phyloP scores from a whole-genome alignment of 1,140 invertebrate genomes.

The Zaprionus capensis region DNA sequence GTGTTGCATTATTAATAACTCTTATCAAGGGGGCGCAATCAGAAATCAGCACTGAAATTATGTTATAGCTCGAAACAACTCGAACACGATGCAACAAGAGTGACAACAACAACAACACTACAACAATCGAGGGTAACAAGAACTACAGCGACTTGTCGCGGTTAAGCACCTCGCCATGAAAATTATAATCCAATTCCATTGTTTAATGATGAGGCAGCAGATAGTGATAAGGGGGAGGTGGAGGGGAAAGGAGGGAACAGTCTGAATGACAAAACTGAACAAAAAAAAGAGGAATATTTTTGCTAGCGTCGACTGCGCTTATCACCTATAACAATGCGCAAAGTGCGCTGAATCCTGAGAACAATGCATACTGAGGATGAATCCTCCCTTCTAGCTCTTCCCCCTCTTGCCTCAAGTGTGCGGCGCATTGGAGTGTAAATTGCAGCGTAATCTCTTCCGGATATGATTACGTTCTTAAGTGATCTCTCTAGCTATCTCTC shows the following conservation, averaged over 20 bases:
- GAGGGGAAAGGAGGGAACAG: slow-evolving; percentile 3
- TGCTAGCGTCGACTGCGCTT: slow-evolving; percentile 58
- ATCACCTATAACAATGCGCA: slow-evolving; percentile 65
- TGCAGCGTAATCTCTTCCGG: slow-evolving; percentile 80
- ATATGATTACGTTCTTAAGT: slow-evolving; percentile 77
- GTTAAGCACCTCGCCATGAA: slow-evolving; percentile 54
- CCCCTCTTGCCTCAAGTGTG: slow-evolving; percentile 21
- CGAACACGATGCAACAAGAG: slow-evolving; percentile 54
- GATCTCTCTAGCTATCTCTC: slow-evolving; percentile 38
- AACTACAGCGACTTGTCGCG: slow-evolving; percentile 29
- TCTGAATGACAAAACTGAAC: slow-evolving; percentile 31
- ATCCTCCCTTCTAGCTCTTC: not conserved
- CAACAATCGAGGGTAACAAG: not conserved
- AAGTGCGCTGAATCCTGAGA: slow-evolving; percentile 9
- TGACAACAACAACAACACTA: slow-evolving; percentile 10
- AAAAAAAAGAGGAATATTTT: slow-evolving; percentile 35
- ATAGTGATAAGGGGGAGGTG: not conserved
- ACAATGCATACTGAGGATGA: slow-evolving; percentile 37
- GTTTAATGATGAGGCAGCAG: slow-evolving; percentile 50
- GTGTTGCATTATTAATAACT: slow-evolving; percentile 66
- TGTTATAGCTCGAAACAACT: slow-evolving; percentile 47
- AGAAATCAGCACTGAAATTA: slow-evolving; percentile 16
- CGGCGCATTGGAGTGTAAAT: slow-evolving; percentile 66
- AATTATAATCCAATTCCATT: slow-evolving; percentile 82
- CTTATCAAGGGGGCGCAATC: slow-evolving; percentile 49